These are phyloP conservation scores for Oriolus oriolus DNA, from an alignment of 2,113 vertebrate genomes.

Conservation along the genomic window DNA sequence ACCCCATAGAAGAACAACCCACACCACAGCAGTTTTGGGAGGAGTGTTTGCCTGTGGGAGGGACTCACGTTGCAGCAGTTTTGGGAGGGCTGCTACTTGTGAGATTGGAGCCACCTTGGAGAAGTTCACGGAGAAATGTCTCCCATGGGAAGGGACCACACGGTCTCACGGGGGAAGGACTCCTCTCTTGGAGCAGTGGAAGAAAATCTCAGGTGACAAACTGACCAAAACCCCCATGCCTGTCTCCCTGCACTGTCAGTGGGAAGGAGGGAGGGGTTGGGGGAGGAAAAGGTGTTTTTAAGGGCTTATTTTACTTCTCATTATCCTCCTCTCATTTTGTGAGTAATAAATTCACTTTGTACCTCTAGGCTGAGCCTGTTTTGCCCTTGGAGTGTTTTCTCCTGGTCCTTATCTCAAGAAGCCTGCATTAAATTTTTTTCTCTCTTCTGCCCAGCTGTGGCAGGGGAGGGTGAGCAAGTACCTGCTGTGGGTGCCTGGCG, in stretches of 20 bases:
- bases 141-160: background rate
- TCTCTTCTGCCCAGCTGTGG: background rate
- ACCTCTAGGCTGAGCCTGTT: background rate
- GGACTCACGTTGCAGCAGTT: background rate
- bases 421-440: background rate
- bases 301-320: background rate
- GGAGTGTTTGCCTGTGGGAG: background rate
- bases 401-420: background rate
- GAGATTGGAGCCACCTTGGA: rapidly evolving
- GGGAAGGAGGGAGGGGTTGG: background rate
- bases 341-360: too few species aligned
- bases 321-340: background rate
- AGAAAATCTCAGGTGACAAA: rapidly evolving
- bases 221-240: background rate
- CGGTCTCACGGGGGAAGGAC: background rate
- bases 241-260: rapidly evolving
- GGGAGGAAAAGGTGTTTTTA: background rate
- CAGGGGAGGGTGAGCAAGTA: rapidly evolving
- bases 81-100: rapidly evolving
- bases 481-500: rapidly evolving
- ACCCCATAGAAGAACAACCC: rapidly evolving
- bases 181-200: background rate
- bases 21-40: background rate
- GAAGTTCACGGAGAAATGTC: rapidly evolving
- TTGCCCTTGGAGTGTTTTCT: background rate